Conservation (phyloP, 2,888 invertebrate species). For the Tridacna gigas region DNA sequence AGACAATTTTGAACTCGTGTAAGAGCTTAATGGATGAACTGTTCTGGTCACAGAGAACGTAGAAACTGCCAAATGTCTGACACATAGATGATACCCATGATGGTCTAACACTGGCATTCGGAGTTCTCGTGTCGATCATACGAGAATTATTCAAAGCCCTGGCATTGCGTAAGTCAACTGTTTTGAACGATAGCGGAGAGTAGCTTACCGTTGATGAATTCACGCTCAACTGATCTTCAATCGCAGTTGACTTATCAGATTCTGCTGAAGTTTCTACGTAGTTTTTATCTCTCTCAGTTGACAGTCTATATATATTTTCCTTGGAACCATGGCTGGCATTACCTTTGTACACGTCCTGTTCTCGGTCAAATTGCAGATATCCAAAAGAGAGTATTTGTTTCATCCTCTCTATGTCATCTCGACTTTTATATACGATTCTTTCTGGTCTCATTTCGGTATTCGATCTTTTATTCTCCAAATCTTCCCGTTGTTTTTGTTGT, state of each 20-base stretch:
- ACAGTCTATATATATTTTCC: no score
- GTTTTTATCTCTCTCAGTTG: no score
- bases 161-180: neutral
- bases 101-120: neutral
- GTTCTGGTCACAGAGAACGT: conserved; percentile 40
- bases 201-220: no score
- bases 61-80: conserved; percentile 13
- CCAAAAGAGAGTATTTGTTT: neutral
- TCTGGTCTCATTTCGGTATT: neutral
- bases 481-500: neutral
- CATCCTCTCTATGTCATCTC: neutral
- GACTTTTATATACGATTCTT: neutral
- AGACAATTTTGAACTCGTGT: conserved; percentile 29
- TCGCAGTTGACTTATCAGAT: no score
- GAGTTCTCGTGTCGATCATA: conserved; percentile 2
- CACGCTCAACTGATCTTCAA: no score
- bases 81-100: conserved; percentile 36
- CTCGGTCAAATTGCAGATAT: neutral
- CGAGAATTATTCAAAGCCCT: conserved; percentile 5
- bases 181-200: no score
- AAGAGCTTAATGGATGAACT: conserved; percentile 37
- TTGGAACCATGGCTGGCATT: no score
- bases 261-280: no score
- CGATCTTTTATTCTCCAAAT: neutral
- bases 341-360: no score